Conservation (phyloP, 2,888 invertebrate species). For the Machimus rusticus region DNA sequence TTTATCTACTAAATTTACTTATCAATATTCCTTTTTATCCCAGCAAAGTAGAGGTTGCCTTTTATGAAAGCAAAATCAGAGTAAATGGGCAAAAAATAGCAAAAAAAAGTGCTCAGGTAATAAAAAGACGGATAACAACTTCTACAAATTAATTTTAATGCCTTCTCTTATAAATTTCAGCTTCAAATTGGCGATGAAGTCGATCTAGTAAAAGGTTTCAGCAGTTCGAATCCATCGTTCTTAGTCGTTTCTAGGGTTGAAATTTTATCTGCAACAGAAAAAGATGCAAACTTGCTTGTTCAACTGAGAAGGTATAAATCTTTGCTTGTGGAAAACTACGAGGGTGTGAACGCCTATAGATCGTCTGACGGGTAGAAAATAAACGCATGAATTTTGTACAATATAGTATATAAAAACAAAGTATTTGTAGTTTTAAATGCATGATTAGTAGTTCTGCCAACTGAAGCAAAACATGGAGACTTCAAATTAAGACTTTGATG, state of each 20-base stretch:
- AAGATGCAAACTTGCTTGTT: constrained; percentile 68
- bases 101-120: constrained; percentile 78
- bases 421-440: not conserved
- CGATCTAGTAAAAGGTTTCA: constrained; percentile 76
- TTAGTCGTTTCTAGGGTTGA: constrained; percentile 75
- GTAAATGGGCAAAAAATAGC: constrained; percentile 78
- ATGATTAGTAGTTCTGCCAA: no score
- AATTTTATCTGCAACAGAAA: constrained; percentile 66
- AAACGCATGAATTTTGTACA: constrained; percentile 40
- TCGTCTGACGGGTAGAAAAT: constrained; percentile 66
- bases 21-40: constrained; percentile 29
- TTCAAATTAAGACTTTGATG: no score
- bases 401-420: not conserved
- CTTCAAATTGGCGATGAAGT: constrained; percentile 76
- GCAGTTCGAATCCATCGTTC: constrained; percentile 73
- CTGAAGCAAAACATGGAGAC: no score
- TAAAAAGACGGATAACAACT: constrained; percentile 46
- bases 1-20: not conserved
- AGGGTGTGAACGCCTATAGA: constrained; percentile 56
- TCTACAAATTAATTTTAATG: not conserved
- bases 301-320: constrained; percentile 74
- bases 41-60: constrained; percentile 80
- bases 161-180: constrained; percentile 61
- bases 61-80: constrained; percentile 82
- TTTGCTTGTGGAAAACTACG: constrained; percentile 77